Evolutionary conservation across 2,797 vertebrate genomes (phyloP).

Genomic region (Enteromius argenteus): DNA sequence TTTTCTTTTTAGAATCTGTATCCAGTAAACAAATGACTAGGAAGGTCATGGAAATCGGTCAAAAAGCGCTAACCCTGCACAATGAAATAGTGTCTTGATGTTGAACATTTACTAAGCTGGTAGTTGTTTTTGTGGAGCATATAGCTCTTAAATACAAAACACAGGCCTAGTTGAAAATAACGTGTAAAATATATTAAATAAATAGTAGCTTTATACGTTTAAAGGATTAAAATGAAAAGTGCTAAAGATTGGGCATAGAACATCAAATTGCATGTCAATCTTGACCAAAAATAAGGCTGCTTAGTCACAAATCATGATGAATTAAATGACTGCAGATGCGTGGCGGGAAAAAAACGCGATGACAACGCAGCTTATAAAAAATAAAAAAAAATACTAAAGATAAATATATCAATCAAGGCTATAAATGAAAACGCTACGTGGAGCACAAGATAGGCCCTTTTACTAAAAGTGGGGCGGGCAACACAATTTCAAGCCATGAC

Average conservation of each 20-base stretch:
- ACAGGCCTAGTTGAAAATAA: background rate
- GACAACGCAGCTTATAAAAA: background rate
- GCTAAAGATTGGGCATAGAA: background rate
- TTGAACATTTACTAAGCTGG: background rate
- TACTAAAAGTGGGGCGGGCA: constrained; percentile 73
- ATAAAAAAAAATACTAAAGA: background rate
- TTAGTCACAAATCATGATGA: constrained; percentile 22
- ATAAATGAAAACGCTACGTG: constrained; percentile 60
- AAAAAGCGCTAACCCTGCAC: background rate
- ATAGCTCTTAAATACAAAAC: background rate
- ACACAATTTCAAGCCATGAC: constrained; percentile 78
- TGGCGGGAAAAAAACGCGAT: background rate
- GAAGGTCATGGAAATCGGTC: background rate
- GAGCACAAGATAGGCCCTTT: constrained; percentile 60
- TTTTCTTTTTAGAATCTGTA: background rate
- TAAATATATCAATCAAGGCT: background rate
- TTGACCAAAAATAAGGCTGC: background rate
- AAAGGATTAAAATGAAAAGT: background rate
- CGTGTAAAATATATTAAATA: background rate
- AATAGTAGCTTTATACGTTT: background rate
- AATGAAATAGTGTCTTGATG: background rate
- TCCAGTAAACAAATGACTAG: background rate
- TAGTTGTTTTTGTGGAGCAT: background rate
- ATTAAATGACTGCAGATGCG: constrained; percentile 17
- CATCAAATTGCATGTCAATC: background rate